Conservation (phyloP, 2,797 vertebrate species). For the Micrastur ruficollis region DNA sequence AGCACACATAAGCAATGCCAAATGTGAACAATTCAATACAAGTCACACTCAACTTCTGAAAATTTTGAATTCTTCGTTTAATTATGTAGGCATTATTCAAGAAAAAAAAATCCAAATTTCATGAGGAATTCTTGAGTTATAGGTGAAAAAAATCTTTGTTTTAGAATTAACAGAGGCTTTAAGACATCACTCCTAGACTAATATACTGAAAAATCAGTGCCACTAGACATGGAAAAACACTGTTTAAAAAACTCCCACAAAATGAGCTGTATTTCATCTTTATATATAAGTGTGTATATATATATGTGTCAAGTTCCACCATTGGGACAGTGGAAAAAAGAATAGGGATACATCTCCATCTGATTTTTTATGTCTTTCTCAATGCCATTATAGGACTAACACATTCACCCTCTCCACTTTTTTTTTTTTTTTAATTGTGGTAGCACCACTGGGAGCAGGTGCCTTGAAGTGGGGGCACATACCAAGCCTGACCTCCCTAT, state of each 20-base stretch:
- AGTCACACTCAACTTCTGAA: neutral
- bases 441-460: conserved; percentile 17
- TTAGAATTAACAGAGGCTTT: neutral
- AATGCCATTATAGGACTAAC: neutral
- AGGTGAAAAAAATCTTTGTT: neutral
- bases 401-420: neutral
- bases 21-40: neutral
- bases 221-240: neutral
- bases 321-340: neutral
- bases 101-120: neutral
- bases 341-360: neutral
- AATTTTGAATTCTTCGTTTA: neutral
- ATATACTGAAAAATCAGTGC: neutral
- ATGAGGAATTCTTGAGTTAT: neutral
- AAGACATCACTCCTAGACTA: neutral
- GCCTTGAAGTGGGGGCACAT: conserved; percentile 56
- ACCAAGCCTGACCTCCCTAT: conserved; percentile 30
- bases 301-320: neutral
- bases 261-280: neutral
- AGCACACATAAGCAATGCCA: neutral
- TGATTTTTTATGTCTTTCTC: neutral
- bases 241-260: neutral
- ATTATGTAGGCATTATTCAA: neutral
- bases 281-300: neutral
- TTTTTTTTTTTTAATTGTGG: conserved; percentile 19